A percentile compares a stretch with the other conserved stretches of the same genome.
phyloP scores from a whole-genome alignment of 2,797 vertebrate species.

The Cacajao melanocephalus region DNA sequence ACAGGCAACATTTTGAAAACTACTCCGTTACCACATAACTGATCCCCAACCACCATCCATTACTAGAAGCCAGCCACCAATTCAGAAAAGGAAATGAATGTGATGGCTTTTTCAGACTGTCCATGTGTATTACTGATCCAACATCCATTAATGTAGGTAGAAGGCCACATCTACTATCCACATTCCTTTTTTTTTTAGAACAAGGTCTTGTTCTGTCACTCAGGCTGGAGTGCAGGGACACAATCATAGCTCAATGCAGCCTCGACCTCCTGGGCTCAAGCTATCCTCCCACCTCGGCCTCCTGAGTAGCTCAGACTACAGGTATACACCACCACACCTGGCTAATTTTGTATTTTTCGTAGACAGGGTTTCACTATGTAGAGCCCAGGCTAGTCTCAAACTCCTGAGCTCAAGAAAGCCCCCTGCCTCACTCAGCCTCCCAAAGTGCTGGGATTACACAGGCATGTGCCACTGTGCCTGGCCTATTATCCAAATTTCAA shows the following conservation, averaged over 20 bases:
- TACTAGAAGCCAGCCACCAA: slow-evolving; percentile 76
- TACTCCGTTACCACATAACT: neutral
- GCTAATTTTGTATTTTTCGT: neutral
- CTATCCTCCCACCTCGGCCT: no score
- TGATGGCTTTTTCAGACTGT: neutral
- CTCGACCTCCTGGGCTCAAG: neutral
- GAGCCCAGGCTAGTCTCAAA: neutral
- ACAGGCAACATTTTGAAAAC: neutral
- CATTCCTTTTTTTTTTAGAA: neutral
- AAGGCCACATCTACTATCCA: neutral
- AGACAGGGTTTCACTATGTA: neutral
- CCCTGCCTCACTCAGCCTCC: neutral
- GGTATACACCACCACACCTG: neutral
- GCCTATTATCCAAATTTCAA: neutral
- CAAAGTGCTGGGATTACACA: neutral
- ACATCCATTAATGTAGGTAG: neutral
- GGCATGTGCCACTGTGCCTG: neutral
- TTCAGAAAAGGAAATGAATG: neutral
- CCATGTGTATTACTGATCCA: neutral
- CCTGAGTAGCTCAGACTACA: neutral
- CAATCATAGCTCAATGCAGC: neutral
- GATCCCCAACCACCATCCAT: neutral
- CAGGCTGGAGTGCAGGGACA: neutral
- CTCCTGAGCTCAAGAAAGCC: neutral
- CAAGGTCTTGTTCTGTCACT: neutral